Evolutionary conservation across 2,888 invertebrate species (phyloP).

Genomic region (Tridacna crocea): DNA sequence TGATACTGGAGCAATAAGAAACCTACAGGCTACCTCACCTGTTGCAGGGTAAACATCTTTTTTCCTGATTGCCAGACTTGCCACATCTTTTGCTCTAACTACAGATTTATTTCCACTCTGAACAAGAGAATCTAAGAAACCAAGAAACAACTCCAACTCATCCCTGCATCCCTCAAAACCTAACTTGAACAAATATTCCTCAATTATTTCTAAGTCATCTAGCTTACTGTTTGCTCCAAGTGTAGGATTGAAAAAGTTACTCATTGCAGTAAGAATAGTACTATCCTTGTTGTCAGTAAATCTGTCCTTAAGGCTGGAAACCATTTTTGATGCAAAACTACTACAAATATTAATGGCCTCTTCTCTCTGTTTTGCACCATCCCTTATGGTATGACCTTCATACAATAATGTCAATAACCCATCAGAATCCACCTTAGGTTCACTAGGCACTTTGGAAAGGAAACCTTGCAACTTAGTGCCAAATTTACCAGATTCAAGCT

Average conservation of each 20-base stretch:
- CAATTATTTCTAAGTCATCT: background rate
- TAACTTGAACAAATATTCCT: background rate
- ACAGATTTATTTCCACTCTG: background rate
- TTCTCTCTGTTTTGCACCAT: slow-evolving; percentile 46
- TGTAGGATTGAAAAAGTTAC: background rate
- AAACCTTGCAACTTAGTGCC: background rate
- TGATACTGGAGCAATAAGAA: too few species aligned
- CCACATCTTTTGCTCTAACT: background rate
- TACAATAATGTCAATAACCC: slow-evolving; percentile 41
- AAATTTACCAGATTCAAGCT: background rate
- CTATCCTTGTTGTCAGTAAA: slow-evolving; percentile 41
- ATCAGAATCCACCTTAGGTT: slow-evolving; percentile 25
- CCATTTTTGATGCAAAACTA: slow-evolving; percentile 20
- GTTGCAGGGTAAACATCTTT: background rate
- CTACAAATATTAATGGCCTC: too few species aligned
- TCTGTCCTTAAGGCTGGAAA: slow-evolving; percentile 33
- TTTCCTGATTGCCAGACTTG: background rate
- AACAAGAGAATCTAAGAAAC: too few species aligned
- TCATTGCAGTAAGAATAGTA: slow-evolving; percentile 8
- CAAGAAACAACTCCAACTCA: slow-evolving; percentile 1
- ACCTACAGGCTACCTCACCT: background rate
- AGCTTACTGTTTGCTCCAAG: background rate
- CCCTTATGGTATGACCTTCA: slow-evolving; percentile 39
- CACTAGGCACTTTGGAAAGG: slow-evolving; percentile 6
- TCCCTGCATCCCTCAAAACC: background rate